Conservation (phyloP, 2,113 vertebrate genomes). For the Podocnemis expansa region DNA sequence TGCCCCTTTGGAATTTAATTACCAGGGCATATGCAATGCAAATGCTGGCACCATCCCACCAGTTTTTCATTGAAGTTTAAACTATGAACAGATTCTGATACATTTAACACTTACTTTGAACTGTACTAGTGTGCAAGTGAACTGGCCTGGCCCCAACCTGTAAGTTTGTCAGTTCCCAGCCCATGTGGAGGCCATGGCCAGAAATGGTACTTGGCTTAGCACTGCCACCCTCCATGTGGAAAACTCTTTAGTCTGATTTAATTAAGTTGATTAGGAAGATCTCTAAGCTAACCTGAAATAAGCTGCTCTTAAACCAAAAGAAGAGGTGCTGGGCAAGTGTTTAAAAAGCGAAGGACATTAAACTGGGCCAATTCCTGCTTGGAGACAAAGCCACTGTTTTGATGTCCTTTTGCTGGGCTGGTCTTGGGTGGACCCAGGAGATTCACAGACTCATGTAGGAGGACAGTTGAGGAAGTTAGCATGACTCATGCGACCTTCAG, state of each 20-base stretch:
- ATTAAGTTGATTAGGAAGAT: not conserved
- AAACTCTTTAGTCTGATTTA: not conserved
- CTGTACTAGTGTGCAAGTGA: not conserved
- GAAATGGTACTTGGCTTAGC: not conserved
- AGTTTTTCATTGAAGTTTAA: not conserved
- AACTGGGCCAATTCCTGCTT: fast-evolving
- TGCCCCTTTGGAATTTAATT: no score
- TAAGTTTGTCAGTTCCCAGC: not conserved
- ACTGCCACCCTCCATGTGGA: not conserved
- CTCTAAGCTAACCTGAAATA: fast-evolving
- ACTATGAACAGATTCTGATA: not conserved
- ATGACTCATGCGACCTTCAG: not conserved
- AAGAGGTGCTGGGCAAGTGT: not conserved
- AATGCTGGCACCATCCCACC: not conserved
- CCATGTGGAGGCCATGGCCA: not conserved
- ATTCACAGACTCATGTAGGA: fast-evolving
- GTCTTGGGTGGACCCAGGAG: not conserved
- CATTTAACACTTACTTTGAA: not conserved
- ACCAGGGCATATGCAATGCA: not conserved
- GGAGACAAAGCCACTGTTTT: not conserved
- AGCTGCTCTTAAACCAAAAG: not conserved
- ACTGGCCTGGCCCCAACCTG: not conserved
- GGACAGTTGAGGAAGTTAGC: not conserved
- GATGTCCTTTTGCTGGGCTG: fast-evolving
- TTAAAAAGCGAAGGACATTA: not conserved